Base-by-base conservation (phyloP, 2,888 invertebrate genomes). In the Lasius fuliginosus region DNA sequence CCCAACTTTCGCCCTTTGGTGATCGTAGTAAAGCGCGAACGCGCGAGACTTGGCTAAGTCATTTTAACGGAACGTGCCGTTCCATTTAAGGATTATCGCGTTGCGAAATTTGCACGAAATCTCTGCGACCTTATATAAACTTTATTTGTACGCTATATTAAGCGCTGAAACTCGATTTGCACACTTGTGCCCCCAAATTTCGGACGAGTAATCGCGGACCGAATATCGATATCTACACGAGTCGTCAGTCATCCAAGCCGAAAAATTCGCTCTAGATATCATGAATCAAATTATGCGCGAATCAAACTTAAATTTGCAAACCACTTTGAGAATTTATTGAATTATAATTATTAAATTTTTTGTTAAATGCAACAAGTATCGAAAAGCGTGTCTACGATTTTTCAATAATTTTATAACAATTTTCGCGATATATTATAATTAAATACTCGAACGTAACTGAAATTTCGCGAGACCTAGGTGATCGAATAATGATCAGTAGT, bases 11-110 rank as follows among this genome's bases (percentile, higher is more conserved):
- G n/a, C 33, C 23, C 42, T 23, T 23, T 27, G 27, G 27, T 42
- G 46, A 60, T 33, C 56, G 15, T 79, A 40, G 62, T 81, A 36
- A 81, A n/a, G 33, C 33, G 33, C 46, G 68, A n/a, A 68, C 68
- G 77, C 68, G 77, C 36, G 5, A 15, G 23, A 69, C 56, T 4
- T 11, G 9, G 30, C 6, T 6, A 36, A 69, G 71, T 69, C 56
- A 42, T 69, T 79, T 68, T 58, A 68, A 27, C 40, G 53, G 9
- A 40, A 42, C 42, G 46, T 58, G 71, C 69, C 40, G 15, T 42
- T 30, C 12, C 56, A 12, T 40, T 40, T 36, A 53, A 9, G 9
- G 36, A 23, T 27, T 3, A 18, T 23, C 49, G 56, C 23, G 36
- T 36, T 36, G 36, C 36, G 11, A 65, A 74, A 60, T 74, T 60